Base-by-base conservation (phyloP, 2,113 vertebrate genomes). In the Cygnus atratus region DNA sequence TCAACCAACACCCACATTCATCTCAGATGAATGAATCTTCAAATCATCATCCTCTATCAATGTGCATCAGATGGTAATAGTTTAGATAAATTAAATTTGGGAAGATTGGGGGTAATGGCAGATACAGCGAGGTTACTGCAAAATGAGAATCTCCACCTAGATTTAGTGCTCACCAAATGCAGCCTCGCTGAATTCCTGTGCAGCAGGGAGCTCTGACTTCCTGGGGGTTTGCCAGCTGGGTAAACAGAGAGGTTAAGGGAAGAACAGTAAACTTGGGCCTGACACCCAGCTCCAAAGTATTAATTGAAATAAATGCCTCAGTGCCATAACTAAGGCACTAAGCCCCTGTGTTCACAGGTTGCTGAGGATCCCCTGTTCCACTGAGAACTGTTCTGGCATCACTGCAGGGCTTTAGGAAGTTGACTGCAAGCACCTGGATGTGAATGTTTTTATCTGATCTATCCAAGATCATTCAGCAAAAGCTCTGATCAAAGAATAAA, bases 401-500 rank as follows among this genome's bases (percentile, higher is more conserved):
- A 72, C 50, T 6, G 3, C 4, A 41, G 19, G 44, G 55, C 59
- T 84, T 86, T 57, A 44, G 39, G 65, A 84, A 81, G 54, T 28
- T 13, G 90, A 31, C 20, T 83, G 21, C 52, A 35, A 62, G 59
- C 46, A 93, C 50, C 72, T 57, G 48, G 80, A 61, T 31, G 33
- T 37, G 35, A 81, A 68, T 22, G 5, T 17, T 68, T 63, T 92
- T 93, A 90, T 88, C 76, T 81, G 52, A 88, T 80, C 70, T 77
- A 43, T 43, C 29, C 46, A 84, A 78, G 78, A 96, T 84, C 43
- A 84, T 61, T 92, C 75, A 74, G 61, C 68, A 92, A 86, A 92
- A 86, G 35, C 16, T 77, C 86, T 67, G 52, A 90, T 74, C 61
- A 92, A 78, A 41, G 55, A 70, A 44, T 11, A 48, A 74, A 67